phyloP scores from a whole-genome alignment of 35 echinoderm and acorn worm species.

The Ophiothrix spiculata region DNA sequence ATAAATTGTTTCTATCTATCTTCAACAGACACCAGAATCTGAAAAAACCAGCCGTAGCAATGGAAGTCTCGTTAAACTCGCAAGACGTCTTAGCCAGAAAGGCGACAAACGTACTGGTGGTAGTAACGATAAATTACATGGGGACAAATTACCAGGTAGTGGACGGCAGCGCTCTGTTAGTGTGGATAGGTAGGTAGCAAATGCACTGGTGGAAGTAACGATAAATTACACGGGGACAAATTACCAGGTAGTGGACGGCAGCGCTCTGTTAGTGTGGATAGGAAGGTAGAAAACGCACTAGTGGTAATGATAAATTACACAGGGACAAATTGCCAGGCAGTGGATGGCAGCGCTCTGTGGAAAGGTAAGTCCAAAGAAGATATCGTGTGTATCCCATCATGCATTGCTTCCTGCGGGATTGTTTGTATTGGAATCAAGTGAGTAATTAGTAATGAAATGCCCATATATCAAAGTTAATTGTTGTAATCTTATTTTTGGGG shows the following conservation, averaged over 20 bases:
- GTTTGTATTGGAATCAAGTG: no score
- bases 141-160: constrained; percentile 57
- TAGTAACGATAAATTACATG: constrained; percentile 1
- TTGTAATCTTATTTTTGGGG: no score
- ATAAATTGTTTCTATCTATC: no score
- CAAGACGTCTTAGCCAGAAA: constrained; percentile 85
- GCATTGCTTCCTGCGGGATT: no score
- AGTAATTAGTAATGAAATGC: no score
- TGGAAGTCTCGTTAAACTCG: constrained; percentile 79
- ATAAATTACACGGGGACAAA: constrained; percentile 36
- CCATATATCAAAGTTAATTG: no score
- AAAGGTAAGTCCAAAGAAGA: constrained; percentile 86
- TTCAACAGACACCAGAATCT: constrained; percentile 37
- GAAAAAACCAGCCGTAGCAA: constrained; percentile 76
- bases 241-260: constrained; percentile 60
- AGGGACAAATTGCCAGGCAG: constrained; percentile 61
- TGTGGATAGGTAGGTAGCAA: constrained; percentile 82
- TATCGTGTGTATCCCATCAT: no score
- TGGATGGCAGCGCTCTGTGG: constrained; percentile 71
- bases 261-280: constrained; percentile 86
- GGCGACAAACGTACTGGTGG: constrained; percentile 70
- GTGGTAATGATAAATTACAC: background rate
- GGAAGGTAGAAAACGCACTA: constrained; percentile 64
- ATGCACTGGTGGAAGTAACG: constrained; percentile 18
- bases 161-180: constrained; percentile 74